phyloP scores from a whole-genome alignment of 1,140 invertebrate genomes.

The Calliphora vicina region DNA sequence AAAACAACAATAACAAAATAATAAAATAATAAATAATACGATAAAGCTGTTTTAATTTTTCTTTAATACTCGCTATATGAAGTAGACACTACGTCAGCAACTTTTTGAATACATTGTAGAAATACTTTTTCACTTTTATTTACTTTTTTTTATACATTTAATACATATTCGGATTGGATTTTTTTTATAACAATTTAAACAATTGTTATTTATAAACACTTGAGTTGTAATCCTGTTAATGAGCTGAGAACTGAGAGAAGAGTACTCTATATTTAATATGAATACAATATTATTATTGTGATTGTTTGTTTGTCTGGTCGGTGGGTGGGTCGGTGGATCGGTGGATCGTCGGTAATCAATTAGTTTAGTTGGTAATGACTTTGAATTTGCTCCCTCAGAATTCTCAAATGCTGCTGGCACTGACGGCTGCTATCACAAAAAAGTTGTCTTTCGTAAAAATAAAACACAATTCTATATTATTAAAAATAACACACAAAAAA shows the following conservation, averaged over 20 bases:
- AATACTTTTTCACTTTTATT: constrained; percentile 25
- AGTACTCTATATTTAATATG: background rate
- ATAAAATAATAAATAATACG: background rate
- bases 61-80: background rate
- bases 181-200: background rate
- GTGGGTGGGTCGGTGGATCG: background rate
- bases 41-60: background rate
- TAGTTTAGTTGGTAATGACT: constrained; percentile 16
- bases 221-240: background rate
- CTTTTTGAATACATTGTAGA: constrained; percentile 8
- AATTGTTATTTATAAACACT: background rate
- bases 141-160: background rate
- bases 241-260: constrained; percentile 10
- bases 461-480: background rate
- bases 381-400: background rate
- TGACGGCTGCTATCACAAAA: constrained; percentile 7
- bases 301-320: background rate
- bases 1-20: background rate
- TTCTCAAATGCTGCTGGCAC: background rate
- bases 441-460: background rate
- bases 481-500: constrained; percentile 1
- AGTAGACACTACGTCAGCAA: constrained; percentile 28
- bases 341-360: background rate
- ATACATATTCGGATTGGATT: background rate
- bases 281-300: background rate